A percentile compares a stretch with the other conserved stretches of the same genome.
phyloP scores from a whole-genome alignment of 2,797 vertebrate species.

The Leucoraja ocellata region DNA sequence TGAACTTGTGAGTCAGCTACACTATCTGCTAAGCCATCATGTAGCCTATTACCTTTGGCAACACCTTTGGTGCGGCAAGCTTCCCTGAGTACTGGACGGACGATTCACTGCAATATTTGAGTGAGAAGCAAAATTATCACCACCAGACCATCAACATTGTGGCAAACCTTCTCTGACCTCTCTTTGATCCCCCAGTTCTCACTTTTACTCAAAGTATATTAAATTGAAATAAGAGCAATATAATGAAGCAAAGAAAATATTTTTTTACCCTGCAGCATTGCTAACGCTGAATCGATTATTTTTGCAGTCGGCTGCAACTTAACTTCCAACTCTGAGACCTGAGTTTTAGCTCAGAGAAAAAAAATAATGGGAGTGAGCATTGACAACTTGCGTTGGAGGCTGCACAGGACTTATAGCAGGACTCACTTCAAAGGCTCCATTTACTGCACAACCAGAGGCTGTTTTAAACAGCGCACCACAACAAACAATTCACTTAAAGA shows the following conservation, averaged over 20 bases:
- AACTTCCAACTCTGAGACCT: not conserved
- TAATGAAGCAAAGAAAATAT: not conserved
- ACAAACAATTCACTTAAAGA: not conserved
- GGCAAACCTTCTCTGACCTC: not conserved
- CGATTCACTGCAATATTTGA: too few species aligned
- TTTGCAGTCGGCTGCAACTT: not conserved
- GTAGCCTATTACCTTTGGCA: too few species aligned
- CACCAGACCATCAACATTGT: not conserved
- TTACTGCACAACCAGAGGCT: not conserved
- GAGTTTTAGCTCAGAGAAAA: not conserved
- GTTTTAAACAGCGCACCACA: not conserved
- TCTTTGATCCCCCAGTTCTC: not conserved
- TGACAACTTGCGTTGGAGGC: not conserved
- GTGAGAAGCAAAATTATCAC: too few species aligned
- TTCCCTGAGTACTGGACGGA: too few species aligned
- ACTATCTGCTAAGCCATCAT: too few species aligned
- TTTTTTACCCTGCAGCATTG: not conserved
- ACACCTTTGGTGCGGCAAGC: too few species aligned
- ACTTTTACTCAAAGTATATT: not conserved
- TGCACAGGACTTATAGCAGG: not conserved
- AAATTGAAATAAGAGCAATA: not conserved
- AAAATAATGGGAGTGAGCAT: not conserved
- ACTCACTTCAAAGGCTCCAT: not conserved
- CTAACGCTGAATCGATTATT: not conserved
- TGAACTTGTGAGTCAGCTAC: too few species aligned